Conservation (phyloP, 2,113 vertebrate genomes). For the Macrotis lagotis region DNA sequence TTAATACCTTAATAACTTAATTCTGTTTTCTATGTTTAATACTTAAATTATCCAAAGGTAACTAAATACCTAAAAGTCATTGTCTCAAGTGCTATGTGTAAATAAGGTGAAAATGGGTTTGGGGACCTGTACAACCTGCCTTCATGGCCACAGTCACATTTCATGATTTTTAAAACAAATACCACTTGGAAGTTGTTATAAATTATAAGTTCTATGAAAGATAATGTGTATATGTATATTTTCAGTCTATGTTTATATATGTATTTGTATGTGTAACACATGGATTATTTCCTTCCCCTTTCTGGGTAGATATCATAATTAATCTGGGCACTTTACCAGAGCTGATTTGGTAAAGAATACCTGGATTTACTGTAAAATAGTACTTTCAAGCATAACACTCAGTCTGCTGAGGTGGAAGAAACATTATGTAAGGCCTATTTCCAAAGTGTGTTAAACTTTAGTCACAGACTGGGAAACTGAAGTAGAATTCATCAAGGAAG, state of each 20-base stretch:
- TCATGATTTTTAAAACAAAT: background rate
- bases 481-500: constrained; percentile 30
- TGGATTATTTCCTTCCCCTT: background rate
- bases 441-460: background rate
- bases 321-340: constrained; percentile 27
- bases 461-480: background rate
- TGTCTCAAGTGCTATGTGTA: background rate
- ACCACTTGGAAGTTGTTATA: background rate
- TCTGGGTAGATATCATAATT: constrained; percentile 26
- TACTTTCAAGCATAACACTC: constrained; percentile 14
- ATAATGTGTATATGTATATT: too few species aligned
- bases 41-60: background rate
- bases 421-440: constrained; percentile 27
- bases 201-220: background rate
- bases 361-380: constrained; percentile 3
- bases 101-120: background rate
- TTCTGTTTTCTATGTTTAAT: background rate
- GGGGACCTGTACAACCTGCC: background rate
- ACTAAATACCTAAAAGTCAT: background rate
- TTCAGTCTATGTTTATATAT: too few species aligned
- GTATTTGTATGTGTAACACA: background rate
- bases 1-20: background rate
- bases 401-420: constrained; percentile 32
- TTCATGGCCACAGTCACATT: background rate
- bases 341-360: constrained; percentile 52